Percentiles rank a stretch among this genome's conserved stretches.
These are phyloP conservation scores for Hoplias malabaricus DNA, from an alignment of 2,113 vertebrate genomes.

Conservation along the genomic window DNA sequence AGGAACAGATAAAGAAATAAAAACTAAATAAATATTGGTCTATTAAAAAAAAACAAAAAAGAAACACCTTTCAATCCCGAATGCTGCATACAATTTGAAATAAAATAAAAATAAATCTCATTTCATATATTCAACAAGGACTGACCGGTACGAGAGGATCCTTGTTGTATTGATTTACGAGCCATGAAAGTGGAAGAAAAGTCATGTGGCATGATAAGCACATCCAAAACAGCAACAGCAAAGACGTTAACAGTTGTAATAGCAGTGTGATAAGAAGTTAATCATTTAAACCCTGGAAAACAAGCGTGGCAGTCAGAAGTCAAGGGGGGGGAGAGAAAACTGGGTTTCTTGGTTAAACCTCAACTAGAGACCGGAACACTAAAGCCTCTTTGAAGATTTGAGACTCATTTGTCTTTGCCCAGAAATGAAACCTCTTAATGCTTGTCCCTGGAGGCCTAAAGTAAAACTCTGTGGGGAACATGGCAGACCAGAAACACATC, in stretches of 20 bases:
- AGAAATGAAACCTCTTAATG: constrained; percentile 37
- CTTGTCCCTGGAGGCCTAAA: constrained; percentile 28
- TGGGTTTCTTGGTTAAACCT: constrained; percentile 36
- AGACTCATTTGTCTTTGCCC: constrained; percentile 36
- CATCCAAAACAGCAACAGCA: constrained; percentile 53
- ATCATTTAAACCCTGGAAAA: constrained; percentile 62
- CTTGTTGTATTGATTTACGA: constrained; percentile 30
- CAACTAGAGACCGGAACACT: neutral
- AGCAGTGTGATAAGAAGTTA: constrained; percentile 66
- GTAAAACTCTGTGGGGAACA: constrained; percentile 21
- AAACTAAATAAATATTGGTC: constrained; percentile 1
- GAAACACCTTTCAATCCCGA: neutral
- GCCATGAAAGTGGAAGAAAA: constrained; percentile 17
- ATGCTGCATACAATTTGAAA: constrained; percentile 30
- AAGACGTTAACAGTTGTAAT: constrained; percentile 44
- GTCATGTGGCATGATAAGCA: constrained; percentile 59
- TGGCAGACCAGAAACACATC: constrained; percentile 20
- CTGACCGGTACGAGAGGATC: constrained; percentile 25
- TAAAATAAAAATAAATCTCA: constrained; percentile 53
- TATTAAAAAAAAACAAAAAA: neutral
- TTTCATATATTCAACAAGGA: too few species aligned
- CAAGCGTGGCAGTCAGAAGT: constrained; percentile 34
- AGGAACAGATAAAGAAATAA: neutral
- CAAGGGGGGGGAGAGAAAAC: neutral
- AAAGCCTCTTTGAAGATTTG: constrained; percentile 15